A percentile compares a stretch with the other conserved stretches of the same genome.
These are phyloP conservation scores for Callipepla squamata DNA, from an alignment of 2,113 vertebrate species.

Conservation along the genomic window DNA sequence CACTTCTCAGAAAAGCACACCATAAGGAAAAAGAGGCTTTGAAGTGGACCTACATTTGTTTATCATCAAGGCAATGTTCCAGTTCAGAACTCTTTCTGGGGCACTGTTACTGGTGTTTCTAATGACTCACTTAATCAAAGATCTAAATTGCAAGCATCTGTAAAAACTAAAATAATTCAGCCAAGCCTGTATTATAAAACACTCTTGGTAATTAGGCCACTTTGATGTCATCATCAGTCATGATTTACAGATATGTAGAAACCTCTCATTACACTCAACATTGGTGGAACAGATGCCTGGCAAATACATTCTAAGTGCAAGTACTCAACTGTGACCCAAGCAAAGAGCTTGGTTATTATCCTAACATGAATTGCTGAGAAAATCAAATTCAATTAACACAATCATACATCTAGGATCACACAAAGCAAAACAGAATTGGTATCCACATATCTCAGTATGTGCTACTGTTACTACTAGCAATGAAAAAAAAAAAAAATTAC, in stretches of 20 bases:
- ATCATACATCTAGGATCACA: background rate
- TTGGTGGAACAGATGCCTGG: background rate
- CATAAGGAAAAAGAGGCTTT: background rate
- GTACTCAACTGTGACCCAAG: background rate
- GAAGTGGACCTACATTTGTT: background rate
- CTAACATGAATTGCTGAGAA: background rate
- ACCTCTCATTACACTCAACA: background rate
- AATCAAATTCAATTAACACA: constrained; percentile 15
- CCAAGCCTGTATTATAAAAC: background rate
- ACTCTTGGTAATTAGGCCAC: background rate
- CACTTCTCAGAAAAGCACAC: background rate
- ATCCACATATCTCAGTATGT: background rate
- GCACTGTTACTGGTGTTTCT: background rate
- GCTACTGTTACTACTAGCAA: background rate
- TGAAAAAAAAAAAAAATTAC: background rate
- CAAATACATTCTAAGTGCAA: constrained; percentile 4
- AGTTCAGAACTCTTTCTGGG: background rate
- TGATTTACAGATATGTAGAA: background rate
- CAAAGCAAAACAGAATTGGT: background rate
- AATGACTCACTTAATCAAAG: background rate
- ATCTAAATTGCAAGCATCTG: constrained; percentile 2
- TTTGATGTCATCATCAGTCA: background rate
- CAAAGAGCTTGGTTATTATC: background rate
- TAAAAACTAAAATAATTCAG: constrained; percentile 26
- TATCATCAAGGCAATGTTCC: background rate